These are phyloP conservation scores for Meloidogyne hapla DNA, from an alignment of 1,140 invertebrate species.

Conservation along the genomic window DNA sequence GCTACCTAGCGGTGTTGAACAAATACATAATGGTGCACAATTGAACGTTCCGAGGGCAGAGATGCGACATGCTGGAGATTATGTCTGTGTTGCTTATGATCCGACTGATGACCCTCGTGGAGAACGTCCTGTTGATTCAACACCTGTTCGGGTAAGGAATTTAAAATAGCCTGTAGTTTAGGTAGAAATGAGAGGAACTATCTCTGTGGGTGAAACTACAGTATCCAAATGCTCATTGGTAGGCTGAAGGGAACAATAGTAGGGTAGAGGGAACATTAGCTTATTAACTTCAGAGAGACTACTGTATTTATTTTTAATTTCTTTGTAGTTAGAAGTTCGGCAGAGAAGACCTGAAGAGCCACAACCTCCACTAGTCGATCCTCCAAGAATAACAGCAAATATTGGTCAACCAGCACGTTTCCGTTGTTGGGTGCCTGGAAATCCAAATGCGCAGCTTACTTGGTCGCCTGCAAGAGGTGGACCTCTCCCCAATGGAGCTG, in stretches of 20 bases:
- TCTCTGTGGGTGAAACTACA: no score
- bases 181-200: no score
- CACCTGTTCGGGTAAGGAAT: conserved; percentile 20
- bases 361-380: conserved; percentile 52
- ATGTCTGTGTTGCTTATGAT: conserved; percentile 29
- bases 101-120: conserved; percentile 27
- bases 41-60: conserved; percentile 49
- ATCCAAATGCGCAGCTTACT: conserved; percentile 54
- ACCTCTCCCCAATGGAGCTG: conserved; percentile 52
- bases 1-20: conserved; percentile 50
- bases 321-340: conserved; percentile 31
- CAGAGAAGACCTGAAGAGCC: conserved; percentile 1
- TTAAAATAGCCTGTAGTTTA: background rate
- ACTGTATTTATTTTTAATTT: no score
- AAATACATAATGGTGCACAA: conserved; percentile 42
- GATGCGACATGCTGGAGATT: conserved; percentile 35
- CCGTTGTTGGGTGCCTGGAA: conserved; percentile 58
- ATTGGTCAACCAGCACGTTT: conserved; percentile 51
- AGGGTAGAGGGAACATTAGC: no score
- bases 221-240: no score
- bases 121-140: conserved; percentile 32
- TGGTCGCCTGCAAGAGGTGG: conserved; percentile 41
- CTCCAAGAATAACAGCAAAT: conserved; percentile 45
- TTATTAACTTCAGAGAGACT: no score
- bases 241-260: no score